Conservation (phyloP, 2,888 invertebrate genomes). For the Agrotis ipsilon region DNA sequence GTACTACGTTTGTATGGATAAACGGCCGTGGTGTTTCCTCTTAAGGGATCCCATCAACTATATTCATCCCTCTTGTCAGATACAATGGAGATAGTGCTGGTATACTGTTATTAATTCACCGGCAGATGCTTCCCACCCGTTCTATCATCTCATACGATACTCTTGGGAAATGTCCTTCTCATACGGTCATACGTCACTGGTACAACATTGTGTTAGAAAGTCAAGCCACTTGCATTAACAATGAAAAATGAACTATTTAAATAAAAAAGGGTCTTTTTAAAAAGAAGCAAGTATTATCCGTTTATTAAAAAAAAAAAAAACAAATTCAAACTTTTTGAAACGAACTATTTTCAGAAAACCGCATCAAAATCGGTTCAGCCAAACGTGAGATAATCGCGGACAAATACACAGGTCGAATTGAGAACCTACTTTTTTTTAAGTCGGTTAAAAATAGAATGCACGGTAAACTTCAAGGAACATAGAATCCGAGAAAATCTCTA, state of each 20-base stretch:
- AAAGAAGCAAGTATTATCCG: too few relatives aligned
- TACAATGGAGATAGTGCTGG: constrained; percentile 26
- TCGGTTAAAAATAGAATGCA: background rate
- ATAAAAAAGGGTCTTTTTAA: background rate
- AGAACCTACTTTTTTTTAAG: too few relatives aligned
- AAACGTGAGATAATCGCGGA: too few relatives aligned
- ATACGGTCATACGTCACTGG: constrained; percentile 1
- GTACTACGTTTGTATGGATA: too few relatives aligned
- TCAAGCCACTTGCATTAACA: constrained; percentile 1
- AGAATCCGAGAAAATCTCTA: background rate
- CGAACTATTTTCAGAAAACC: too few relatives aligned
- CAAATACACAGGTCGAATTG: too few relatives aligned
- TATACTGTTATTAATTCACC: constrained; percentile 48
- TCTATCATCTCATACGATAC: constrained; percentile 49
- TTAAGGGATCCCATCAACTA: background rate
- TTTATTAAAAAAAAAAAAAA: too few relatives aligned
- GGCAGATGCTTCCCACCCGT: constrained; percentile 13
- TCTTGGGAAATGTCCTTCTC: constrained; percentile 38
- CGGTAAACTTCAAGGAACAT: too few relatives aligned
- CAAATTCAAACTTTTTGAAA: too few relatives aligned
- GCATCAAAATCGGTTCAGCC: too few relatives aligned
- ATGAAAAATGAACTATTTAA: background rate
- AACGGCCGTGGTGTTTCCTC: too few relatives aligned
- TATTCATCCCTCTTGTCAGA: constrained; percentile 21
- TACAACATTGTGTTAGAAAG: constrained; percentile 7